Conservation (phyloP, 2,113 vertebrate species). For the Mungos mungo region DNA sequence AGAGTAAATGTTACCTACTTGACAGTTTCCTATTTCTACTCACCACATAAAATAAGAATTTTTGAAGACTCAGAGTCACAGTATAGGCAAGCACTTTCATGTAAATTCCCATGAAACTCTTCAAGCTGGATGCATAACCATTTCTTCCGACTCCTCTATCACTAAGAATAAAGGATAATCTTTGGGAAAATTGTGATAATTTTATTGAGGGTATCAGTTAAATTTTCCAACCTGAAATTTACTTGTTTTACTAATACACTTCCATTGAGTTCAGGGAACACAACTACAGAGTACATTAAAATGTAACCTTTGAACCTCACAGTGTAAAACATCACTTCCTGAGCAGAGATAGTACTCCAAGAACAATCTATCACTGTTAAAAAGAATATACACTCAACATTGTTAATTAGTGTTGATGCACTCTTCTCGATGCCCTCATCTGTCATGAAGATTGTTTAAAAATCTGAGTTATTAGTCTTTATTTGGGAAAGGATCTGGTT, state of each 20-base stretch:
- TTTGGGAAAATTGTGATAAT: slow-evolving; percentile 57
- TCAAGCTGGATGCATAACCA: slow-evolving; percentile 15
- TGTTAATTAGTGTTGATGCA: slow-evolving; percentile 91
- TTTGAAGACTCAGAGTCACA: slow-evolving; percentile 25
- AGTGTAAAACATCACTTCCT: slow-evolving; percentile 92
- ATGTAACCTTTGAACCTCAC: slow-evolving; percentile 90
- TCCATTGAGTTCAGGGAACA: slow-evolving; percentile 84
- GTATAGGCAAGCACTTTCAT: neutral
- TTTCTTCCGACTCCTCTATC: slow-evolving; percentile 1
- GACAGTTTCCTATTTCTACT: slow-evolving; percentile 25
- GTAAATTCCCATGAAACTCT: neutral
- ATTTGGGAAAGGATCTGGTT: slow-evolving; percentile 94
- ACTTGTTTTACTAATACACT: slow-evolving; percentile 75
- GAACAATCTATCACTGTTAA: slow-evolving; percentile 89
- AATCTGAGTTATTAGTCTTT: slow-evolving; percentile 95
- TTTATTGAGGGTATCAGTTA: slow-evolving; percentile 51
- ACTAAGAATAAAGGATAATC: neutral
- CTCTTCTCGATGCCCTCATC: slow-evolving; percentile 89
- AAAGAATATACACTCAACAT: slow-evolving; percentile 88
- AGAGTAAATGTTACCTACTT: slow-evolving; percentile 38
- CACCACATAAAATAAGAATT: slow-evolving; percentile 37
- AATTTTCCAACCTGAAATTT: slow-evolving; percentile 64
- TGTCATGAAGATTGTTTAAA: slow-evolving; percentile 94
- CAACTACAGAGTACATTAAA: slow-evolving; percentile 89
- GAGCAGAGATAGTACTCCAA: slow-evolving; percentile 89